phyloP scores from a whole-genome alignment of 2,797 vertebrate species.

The Sylvia borin region DNA sequence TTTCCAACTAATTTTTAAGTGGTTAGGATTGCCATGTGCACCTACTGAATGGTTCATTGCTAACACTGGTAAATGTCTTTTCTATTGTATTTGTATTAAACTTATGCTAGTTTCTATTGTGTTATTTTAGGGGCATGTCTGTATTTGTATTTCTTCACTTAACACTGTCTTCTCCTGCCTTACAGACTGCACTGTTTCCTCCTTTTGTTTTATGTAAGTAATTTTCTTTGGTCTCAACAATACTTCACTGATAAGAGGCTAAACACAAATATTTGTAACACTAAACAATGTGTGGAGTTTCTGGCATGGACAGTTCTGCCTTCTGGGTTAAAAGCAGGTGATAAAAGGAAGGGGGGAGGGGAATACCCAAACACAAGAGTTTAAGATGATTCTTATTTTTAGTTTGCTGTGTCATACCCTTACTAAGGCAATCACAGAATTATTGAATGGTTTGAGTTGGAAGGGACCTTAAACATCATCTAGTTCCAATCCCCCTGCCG shows the following conservation, averaged over 20 bases:
- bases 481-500: not conserved
- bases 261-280: conserved; percentile 10
- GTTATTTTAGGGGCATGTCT: not conserved
- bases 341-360: not conserved
- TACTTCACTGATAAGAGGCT: conserved; percentile 4
- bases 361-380: not conserved
- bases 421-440: not conserved
- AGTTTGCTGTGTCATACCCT: not conserved
- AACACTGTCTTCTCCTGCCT: conserved; percentile 1
- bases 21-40: not conserved
- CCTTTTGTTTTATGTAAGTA: conserved; percentile 31
- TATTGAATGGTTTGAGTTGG: not conserved
- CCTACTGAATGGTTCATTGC: not conserved
- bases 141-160: conserved; percentile 5
- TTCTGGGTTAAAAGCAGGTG: not conserved
- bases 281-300: not conserved
- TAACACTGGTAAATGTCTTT: not conserved
- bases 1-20: not conserved
- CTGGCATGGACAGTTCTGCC: not conserved
- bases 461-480: not conserved
- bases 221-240: not conserved
- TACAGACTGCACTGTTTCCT: conserved; percentile 22
- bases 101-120: not conserved
- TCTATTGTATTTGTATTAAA: not conserved
- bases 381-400: not conserved